A percentile compares a stretch with the other conserved stretches of the same genome.
These are phyloP conservation scores for Limenitis camilla DNA, from an alignment of 2,888 invertebrate species.

Conservation along the genomic window DNA sequence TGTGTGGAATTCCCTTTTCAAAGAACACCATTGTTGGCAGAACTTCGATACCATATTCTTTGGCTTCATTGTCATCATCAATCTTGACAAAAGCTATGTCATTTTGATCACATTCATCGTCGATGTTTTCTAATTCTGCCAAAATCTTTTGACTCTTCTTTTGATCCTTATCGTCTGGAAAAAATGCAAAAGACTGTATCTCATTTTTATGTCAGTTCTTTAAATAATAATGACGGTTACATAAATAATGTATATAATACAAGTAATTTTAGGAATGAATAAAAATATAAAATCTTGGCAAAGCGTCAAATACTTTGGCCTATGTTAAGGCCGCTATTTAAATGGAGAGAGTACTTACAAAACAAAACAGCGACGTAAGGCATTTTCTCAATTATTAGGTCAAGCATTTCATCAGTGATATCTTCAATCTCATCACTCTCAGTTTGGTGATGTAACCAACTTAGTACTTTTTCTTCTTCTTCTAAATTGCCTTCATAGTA, in stretches of 20 bases:
- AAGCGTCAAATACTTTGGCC: constrained; percentile 39
- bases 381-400: constrained; percentile 90
- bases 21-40: constrained; percentile 88
- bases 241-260: constrained; percentile 29
- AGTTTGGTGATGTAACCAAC: constrained; percentile 89
- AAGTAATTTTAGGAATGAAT: constrained; percentile 30
- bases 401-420: constrained; percentile 95
- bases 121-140: constrained; percentile 90
- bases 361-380: constrained; percentile 92
- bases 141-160: constrained; percentile 91
- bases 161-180: constrained; percentile 90
- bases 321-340: constrained; percentile 35
- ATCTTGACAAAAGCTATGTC: constrained; percentile 94
- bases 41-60: constrained; percentile 89
- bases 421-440: constrained; percentile 95
- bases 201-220: constrained; percentile 71
- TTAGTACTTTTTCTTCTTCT: constrained; percentile 90
- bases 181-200: constrained; percentile 55
- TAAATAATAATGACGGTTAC: constrained; percentile 39
- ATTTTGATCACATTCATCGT: constrained; percentile 94
- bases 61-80: constrained; percentile 89
- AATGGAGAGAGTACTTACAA: constrained; percentile 77
- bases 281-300: constrained; percentile 43
- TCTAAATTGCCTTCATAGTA: constrained; percentile 88
- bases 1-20: constrained; percentile 82